Percentiles rank a stretch among this genome's conserved stretches.
phyloP scores from a whole-genome alignment of 2,113 vertebrate species.

The Malaclemys terrapin region DNA sequence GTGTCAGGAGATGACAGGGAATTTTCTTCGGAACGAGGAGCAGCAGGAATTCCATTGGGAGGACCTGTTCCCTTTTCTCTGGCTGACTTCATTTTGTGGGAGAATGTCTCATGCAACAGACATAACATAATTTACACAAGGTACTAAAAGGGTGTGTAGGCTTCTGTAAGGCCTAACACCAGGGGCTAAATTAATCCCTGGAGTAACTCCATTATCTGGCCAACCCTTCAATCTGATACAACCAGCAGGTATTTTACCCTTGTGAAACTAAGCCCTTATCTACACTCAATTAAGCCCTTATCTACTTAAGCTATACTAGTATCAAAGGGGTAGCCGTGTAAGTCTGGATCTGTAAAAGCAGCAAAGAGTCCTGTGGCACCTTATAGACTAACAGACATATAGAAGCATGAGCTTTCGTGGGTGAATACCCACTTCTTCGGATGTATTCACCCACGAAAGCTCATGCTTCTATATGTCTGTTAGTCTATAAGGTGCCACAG shows the following conservation, averaged over 20 bases:
- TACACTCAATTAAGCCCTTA: rapidly evolving
- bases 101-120: not conserved
- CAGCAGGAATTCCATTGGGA: not conserved
- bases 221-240: not conserved
- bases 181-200: not conserved
- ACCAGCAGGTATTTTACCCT: not conserved
- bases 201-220: not conserved
- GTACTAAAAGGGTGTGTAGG: not conserved
- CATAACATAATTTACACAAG: not conserved
- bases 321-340: too few species aligned
- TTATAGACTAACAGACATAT: too few species aligned
- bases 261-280: not conserved
- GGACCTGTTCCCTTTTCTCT: not conserved
- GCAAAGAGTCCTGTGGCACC: too few species aligned
- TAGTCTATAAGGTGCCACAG: too few species aligned
- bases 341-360: too few species aligned
- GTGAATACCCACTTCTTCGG: too few species aligned
- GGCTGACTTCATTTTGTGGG: not conserved
- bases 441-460: too few species aligned
- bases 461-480: too few species aligned
- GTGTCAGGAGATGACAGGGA: rapidly evolving
- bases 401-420: too few species aligned
- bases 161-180: not conserved
- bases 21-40: not conserved
- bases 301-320: not conserved